Conservation (phyloP, 2,113 vertebrate species). For the Orientallactaga bullata region DNA sequence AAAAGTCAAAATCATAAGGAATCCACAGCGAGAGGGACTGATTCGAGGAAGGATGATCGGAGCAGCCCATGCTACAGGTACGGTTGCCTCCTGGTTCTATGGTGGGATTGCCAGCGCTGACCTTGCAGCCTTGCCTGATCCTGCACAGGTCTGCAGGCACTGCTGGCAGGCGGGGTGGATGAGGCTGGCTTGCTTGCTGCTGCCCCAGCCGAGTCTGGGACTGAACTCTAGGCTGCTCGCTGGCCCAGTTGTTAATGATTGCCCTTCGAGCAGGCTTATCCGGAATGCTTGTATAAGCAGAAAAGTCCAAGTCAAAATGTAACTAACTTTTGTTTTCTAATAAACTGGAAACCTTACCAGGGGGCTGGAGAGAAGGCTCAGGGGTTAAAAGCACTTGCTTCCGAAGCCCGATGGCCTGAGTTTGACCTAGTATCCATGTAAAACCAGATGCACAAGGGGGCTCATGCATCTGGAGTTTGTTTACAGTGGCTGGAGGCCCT, state of each 20-base stretch:
- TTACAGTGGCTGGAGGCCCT: no score
- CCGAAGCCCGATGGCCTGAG: no score
- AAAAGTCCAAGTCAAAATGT: not conserved
- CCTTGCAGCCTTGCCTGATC: not conserved
- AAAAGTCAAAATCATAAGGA: conserved; percentile 93
- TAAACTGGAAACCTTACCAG: not conserved
- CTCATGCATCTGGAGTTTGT: no score
- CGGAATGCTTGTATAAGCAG: not conserved
- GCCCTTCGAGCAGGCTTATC: not conserved
- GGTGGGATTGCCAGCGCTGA: no score
- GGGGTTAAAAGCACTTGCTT: no score
- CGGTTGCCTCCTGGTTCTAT: rapidly evolving
- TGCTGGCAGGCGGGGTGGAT: not conserved
- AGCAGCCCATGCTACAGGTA: conserved; percentile 95
- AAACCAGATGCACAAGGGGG: no score
- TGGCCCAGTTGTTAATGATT: not conserved
- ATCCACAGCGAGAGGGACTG: conserved; percentile 93
- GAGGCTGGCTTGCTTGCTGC: not conserved
- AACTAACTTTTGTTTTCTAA: not conserved
- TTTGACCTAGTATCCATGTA: no score
- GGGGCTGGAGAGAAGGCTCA: not conserved
- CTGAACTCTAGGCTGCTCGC: not conserved
- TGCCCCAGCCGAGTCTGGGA: not conserved
- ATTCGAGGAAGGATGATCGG: conserved; percentile 98
- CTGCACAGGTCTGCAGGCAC: not conserved